phyloP scores from a whole-genome alignment of 2,888 invertebrate genomes.

The Ormyrus rosae region DNA sequence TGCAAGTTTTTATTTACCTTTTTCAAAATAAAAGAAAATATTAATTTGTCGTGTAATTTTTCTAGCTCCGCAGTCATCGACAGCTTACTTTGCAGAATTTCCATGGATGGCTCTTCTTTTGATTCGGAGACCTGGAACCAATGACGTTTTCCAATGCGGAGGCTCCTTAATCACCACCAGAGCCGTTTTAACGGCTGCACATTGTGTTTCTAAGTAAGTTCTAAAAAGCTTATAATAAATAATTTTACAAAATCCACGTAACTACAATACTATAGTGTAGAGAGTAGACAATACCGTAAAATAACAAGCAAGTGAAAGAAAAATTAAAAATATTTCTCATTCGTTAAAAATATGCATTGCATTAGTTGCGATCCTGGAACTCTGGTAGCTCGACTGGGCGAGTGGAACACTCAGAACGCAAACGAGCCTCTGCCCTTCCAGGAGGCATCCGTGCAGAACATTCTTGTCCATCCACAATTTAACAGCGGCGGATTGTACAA shows the following conservation, averaged over 20 bases:
- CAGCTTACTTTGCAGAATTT: conserved; percentile 86
- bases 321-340: no score
- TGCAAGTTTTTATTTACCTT: no score
- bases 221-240: not conserved
- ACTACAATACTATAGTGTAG: no score
- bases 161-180: conserved; percentile 86
- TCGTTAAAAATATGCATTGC: no score
- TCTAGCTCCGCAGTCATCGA: conserved; percentile 78
- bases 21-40: conserved; percentile 61
- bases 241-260: no score
- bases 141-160: conserved; percentile 84
- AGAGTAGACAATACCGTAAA: no score
- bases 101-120: conserved; percentile 90
- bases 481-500: conserved; percentile 83
- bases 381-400: conserved; percentile 82
- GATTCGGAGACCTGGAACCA: conserved; percentile 76
- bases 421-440: conserved; percentile 83
- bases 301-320: no score
- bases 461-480: conserved; percentile 81
- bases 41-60: conserved; percentile 21
- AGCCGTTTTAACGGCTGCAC: conserved; percentile 88
- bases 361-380: conserved; percentile 64
- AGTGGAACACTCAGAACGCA: conserved; percentile 86
- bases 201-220: conserved; percentile 79
- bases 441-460: conserved; percentile 80